Percentiles rank a stretch among this genome's conserved stretches.
Conservation (phyloP, 2,888 invertebrate genomes). For the Lochmaea capreae region DNA sequence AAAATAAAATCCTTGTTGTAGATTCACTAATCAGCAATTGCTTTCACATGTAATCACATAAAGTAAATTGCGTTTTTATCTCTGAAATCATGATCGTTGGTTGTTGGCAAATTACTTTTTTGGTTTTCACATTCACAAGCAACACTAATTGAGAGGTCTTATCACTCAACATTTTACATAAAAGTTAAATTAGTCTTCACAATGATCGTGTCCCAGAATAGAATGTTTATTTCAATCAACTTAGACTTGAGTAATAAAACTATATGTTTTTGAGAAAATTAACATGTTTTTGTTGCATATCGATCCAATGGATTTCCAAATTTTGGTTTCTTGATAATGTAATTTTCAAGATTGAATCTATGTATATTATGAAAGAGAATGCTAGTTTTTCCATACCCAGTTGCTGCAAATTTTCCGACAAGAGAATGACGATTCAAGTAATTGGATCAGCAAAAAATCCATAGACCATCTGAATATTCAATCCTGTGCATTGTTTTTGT, state of each 20-base stretch:
- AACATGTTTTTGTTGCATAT: not conserved
- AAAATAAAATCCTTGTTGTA: constrained; percentile 21
- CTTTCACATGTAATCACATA: constrained; percentile 32
- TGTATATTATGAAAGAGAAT: too few relatives aligned
- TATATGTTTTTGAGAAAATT: not conserved
- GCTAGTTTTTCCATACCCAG: too few relatives aligned
- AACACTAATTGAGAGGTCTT: constrained; percentile 21
- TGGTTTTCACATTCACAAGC: constrained; percentile 23
- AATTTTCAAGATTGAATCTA: too few relatives aligned
- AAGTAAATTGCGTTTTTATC: constrained; percentile 31
- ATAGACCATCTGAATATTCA: too few relatives aligned
- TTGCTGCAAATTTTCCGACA: too few relatives aligned
- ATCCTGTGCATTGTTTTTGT: too few relatives aligned
- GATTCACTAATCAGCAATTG: constrained; percentile 29
- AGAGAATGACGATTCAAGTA: too few relatives aligned
- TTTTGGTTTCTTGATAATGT: too few relatives aligned
- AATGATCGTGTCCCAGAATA: not conserved
- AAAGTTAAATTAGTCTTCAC: constrained; percentile 27
- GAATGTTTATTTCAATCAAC: too few relatives aligned
- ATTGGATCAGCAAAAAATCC: too few relatives aligned
- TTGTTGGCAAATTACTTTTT: constrained; percentile 33
- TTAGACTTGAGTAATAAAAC: not conserved
- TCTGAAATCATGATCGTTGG: constrained; percentile 29
- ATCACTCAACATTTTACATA: constrained; percentile 22
- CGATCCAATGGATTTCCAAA: too few relatives aligned